Evolutionary conservation across 2,113 vertebrate genomes (phyloP).

Genomic region (Pseudopipra pipra): DNA sequence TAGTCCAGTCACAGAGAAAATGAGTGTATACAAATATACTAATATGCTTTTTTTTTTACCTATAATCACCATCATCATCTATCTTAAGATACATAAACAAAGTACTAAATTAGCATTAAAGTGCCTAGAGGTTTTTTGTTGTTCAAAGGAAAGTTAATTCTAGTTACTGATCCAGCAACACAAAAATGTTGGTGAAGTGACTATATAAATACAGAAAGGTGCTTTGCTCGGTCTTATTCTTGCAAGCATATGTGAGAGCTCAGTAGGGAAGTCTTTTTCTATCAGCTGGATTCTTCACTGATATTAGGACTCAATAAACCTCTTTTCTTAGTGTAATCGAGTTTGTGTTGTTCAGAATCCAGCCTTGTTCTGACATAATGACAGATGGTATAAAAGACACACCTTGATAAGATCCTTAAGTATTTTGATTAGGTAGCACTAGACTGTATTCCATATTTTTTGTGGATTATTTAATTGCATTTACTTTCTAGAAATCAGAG

Average conservation of each 20-base stretch:
- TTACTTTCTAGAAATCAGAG: not conserved
- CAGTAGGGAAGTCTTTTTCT: not conserved
- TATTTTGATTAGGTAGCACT: not conserved
- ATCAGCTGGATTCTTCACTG: not conserved
- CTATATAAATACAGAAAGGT: not conserved
- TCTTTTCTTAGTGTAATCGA: not conserved
- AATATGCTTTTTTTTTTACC: not conserved
- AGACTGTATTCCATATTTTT: not conserved
- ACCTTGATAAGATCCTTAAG: not conserved
- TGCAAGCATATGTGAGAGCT: not conserved
- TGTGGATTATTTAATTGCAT: not conserved
- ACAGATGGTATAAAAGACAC: not conserved
- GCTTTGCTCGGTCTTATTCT: not conserved
- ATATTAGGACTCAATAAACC: not conserved
- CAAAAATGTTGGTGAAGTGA: not conserved
- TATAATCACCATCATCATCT: not conserved
- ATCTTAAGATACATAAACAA: not conserved
- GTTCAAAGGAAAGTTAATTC: not conserved
- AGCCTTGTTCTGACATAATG: not conserved
- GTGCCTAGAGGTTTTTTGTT: not conserved
- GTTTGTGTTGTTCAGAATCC: not conserved
- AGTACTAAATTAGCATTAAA: not conserved
- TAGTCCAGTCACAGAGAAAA: not conserved
- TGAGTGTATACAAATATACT: rapidly evolving
- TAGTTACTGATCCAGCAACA: not conserved